Base-by-base conservation (phyloP, 2,888 invertebrate species). In the Epistrophella euchroma region DNA sequence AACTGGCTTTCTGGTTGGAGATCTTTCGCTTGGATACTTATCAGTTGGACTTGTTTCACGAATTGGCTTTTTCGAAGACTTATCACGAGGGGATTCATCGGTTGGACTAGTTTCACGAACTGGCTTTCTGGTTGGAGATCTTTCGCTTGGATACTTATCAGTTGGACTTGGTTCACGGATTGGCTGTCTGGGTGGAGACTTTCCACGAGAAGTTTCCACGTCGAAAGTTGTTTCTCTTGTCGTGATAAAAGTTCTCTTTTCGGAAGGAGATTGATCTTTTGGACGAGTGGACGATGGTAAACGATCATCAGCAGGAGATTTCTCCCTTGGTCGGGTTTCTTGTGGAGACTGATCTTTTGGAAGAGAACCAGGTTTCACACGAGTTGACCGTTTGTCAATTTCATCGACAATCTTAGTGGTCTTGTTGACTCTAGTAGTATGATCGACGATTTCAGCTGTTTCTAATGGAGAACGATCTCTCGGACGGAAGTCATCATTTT, bases 181-280 rank as follows among this genome's bases (percentile, higher is more conserved):
- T 40, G 60, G 60, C 5, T 60, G 40, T n/a, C 9, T 72, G 5
- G 5, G 7, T 11, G 75, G 71, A 17, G 81, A 81, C 15, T 43
- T 70, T 11, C 17, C 64, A 2, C 64, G 13, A 1, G 74, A 52
- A 28, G 37, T 35, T 5, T 56, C 28, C 25, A 45, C 13, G 10
- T 64, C 62, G 2, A 64, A 45, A 5, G 62, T 64, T 11, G 43
- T 45, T 43, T 64, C 62, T 45, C 62, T 64, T 3, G 45, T 64
- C 0, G 45, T 28, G 10, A 32, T 50, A 32, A 22, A 47, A 19
- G 35, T 66, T 66, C 19, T 35, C n/a, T 37, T 35, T 11, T 35
- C 64, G 19, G 64, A 45, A 28, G 68, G 68, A 4, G 68, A 68
- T 22, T 22, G 32, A 52, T 28, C 35, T 37, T 10, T 68, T 13